Percentiles rank a stretch among this genome's conserved stretches.
phyloP scores from a whole-genome alignment of 2,113 vertebrate genomes.

The Delphinus delphis region DNA sequence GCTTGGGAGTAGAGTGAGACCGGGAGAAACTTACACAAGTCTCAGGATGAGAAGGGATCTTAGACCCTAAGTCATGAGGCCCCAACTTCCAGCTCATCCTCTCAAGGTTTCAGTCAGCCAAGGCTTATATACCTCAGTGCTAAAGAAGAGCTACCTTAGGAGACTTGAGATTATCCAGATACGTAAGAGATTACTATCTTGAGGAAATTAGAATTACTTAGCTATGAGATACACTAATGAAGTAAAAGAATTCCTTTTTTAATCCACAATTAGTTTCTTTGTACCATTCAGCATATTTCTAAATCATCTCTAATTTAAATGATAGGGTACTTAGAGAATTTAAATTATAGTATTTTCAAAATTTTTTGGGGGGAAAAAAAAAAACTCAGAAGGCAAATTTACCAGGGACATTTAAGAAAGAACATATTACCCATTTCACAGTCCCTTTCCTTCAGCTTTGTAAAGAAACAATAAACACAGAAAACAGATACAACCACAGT shows the following conservation, averaged over 20 bases:
- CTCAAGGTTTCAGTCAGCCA: neutral
- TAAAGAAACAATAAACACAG: conserved; percentile 14
- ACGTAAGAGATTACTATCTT: neutral
- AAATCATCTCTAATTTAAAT: conserved; percentile 46
- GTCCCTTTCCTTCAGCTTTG: conserved; percentile 6
- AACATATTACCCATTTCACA: neutral
- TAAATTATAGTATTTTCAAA: conserved; percentile 39
- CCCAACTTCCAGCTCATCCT: neutral
- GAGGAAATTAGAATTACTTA: conserved; percentile 39
- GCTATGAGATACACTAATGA: neutral
- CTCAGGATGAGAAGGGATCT: neutral
- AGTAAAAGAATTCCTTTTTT: conserved; percentile 11
- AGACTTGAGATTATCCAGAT: neutral
- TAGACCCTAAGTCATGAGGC: neutral
- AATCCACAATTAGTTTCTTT: conserved; percentile 44
- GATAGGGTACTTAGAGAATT: neutral
- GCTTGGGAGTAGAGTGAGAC: neutral
- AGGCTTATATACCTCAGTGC: neutral
- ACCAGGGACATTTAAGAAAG: neutral
- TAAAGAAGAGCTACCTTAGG: conserved; percentile 16
- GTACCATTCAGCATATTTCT: neutral
- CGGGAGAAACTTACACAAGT: neutral
- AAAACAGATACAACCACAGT: neutral
- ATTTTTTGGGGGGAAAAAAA: neutral
- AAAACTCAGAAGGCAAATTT: conserved; percentile 24